phyloP scores from a whole-genome alignment of 2,797 vertebrate genomes.

The Tachyglossus aculeatus region DNA sequence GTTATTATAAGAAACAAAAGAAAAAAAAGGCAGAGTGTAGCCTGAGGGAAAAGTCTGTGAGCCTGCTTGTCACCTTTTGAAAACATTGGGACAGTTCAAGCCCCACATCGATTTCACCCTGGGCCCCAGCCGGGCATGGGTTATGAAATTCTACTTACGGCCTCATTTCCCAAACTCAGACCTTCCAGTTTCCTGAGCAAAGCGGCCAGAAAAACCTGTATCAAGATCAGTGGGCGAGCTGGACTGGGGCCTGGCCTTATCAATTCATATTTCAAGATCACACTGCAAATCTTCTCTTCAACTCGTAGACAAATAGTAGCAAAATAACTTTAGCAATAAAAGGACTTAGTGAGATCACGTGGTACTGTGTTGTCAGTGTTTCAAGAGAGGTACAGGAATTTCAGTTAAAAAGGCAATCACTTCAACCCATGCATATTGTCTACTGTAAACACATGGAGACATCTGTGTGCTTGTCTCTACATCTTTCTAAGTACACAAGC shows the following conservation, averaged over 20 bases:
- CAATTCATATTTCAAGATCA: background rate
- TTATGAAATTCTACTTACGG: background rate
- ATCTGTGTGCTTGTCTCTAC: no score
- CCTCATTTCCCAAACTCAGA: background rate
- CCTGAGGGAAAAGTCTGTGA: no score
- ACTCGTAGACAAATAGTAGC: slow-evolving; percentile 8
- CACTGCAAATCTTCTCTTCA: slow-evolving; percentile 3
- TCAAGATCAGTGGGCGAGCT: slow-evolving; percentile 2
- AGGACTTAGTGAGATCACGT: background rate
- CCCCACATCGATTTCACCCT: background rate
- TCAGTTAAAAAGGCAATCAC: background rate
- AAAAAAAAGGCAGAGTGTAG: no score
- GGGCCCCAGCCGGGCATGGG: background rate
- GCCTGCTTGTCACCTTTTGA: no score
- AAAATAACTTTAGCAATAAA: background rate
- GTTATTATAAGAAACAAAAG: no score
- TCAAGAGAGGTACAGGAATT: background rate
- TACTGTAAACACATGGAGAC: no score
- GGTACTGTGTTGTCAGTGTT: background rate
- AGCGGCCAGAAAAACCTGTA: background rate
- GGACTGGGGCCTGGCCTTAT: background rate
- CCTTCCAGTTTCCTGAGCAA: background rate
- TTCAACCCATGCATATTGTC: background rate
- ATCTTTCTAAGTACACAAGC: no score
- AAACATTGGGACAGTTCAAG: no score